Base-by-base conservation (phyloP, 2,113 vertebrate species). In the Willisornis vidua region DNA sequence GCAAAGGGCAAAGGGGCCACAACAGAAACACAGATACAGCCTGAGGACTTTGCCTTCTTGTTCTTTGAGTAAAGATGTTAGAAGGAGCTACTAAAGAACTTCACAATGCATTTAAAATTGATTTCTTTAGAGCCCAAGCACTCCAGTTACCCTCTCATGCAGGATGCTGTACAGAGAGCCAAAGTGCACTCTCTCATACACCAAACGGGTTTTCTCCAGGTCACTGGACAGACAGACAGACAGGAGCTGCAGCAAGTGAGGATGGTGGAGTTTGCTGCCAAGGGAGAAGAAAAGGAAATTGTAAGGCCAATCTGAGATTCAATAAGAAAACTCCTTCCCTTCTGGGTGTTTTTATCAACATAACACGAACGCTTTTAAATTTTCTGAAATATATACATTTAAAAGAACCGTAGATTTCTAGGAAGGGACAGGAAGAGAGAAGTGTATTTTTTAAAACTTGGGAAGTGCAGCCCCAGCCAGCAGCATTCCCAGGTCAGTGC, bases 151-250 rank as follows among this genome's bases (percentile, higher is more conserved):
- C 97, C 95, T 97, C 85, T 98, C 97, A 14, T 98, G 98, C 19
- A 98, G 98, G 65, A 98, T 97, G 88, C 97, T 95, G 79, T 98
- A 98, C 24, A 98, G 95, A 4, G 98, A 97, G 82, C 98, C 98
- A 7, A 98, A 72, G 5, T 97, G 88, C 76, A 98, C 85, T 29
- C 98, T 97, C 67, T 98, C 98, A 18, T 98, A 98, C 3, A 98
- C 97, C 7, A 98, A 75, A 3, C 97, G 96, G 15, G 96, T 98
- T 89, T 89, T 98, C 85, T 97, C 87, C 94, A 98, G 90, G 90
- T 98, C 97, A 49, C 71, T 92, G 52, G 98, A 98, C 74, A 98
- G 94, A 87, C 98, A 98, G 1, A 98, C 98, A 14, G 98, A 96
- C 98, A 98, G 97, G 95, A 98, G 3, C 94, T 98, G 98, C 19